These are phyloP conservation scores for Melanostoma mellinum DNA, from an alignment of 2,888 invertebrate genomes.

Conservation along the genomic window DNA sequence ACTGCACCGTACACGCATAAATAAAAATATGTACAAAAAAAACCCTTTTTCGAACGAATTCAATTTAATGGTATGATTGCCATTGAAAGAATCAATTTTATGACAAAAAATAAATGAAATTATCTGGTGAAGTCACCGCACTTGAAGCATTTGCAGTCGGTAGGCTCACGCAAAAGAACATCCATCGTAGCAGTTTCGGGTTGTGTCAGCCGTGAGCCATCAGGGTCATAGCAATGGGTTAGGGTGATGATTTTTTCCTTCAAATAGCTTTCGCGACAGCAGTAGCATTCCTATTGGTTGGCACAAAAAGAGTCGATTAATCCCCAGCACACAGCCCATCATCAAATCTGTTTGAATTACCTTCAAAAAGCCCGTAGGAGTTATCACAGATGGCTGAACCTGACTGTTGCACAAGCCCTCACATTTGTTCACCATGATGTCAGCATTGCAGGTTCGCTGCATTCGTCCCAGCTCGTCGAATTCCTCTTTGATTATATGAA, in stretches of 20 bases:
- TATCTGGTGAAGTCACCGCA: slow-evolving; percentile 93
- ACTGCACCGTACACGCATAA: not conserved
- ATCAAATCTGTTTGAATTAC: slow-evolving; percentile 71
- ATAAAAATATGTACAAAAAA: slow-evolving; percentile 2
- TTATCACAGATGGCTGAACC: slow-evolving; percentile 94
- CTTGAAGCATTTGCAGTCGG: slow-evolving; percentile 94
- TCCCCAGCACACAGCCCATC: not conserved
- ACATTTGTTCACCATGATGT: slow-evolving; percentile 95
- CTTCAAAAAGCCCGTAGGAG: slow-evolving; percentile 94
- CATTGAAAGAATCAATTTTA: slow-evolving; percentile 63
- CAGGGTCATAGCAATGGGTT: slow-evolving; percentile 93
- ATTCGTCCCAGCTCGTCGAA: slow-evolving; percentile 93
- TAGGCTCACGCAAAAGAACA: slow-evolving; percentile 92
- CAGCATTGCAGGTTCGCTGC: slow-evolving; percentile 93
- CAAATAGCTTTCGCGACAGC: slow-evolving; percentile 93
- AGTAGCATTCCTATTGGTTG: slow-evolving; percentile 89
- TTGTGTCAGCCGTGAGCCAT: slow-evolving; percentile 89
- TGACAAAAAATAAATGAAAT: slow-evolving; percentile 73
- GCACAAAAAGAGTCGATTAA: slow-evolving; percentile 21
- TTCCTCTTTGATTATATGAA: slow-evolving; percentile 95
- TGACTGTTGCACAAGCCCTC: slow-evolving; percentile 96
- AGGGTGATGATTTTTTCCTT: slow-evolving; percentile 90
- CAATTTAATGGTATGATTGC: slow-evolving; percentile 55
- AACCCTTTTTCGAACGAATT: slow-evolving; percentile 47
- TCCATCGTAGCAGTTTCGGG: slow-evolving; percentile 90